Conservation (phyloP, 2,888 invertebrate genomes). For the Scaptomyza flava region DNA sequence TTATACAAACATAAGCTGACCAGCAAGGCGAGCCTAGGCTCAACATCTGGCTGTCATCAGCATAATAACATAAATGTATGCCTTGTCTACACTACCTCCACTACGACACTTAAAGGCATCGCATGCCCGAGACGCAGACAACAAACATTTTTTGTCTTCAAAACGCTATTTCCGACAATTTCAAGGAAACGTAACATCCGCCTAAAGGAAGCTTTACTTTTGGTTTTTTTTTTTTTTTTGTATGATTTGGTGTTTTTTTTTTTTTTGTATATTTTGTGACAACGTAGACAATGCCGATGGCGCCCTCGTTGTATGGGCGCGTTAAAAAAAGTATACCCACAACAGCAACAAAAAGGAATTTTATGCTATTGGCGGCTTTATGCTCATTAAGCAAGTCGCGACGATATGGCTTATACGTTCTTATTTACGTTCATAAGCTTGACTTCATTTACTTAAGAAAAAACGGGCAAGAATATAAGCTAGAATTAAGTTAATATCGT, state of each 20-base stretch:
- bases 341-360: conserved; percentile 39
- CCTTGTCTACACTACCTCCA: conserved; percentile 30
- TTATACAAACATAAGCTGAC: conserved; percentile 64
- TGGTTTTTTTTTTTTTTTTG: conserved; percentile 12
- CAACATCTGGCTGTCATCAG: conserved; percentile 43
- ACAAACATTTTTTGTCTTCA: conserved; percentile 49
- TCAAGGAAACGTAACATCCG: conserved; percentile 69
- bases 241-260: not conserved
- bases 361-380: conserved; percentile 46
- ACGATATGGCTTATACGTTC: conserved; percentile 17
- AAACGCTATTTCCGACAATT: conserved; percentile 73
- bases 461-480: not conserved
- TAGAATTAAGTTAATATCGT: not conserved
- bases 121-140: conserved; percentile 14
- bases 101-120: not conserved
- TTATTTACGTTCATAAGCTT: not conserved
- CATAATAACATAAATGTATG: conserved; percentile 58
- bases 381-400: conserved; percentile 46
- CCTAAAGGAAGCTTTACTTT: conserved; percentile 33
- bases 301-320: conserved; percentile 51
- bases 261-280: conserved; percentile 16
- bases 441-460: too few relatives aligned
- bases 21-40: not conserved
- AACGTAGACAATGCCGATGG: conserved; percentile 59
- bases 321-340: conserved; percentile 14